phyloP scores from a whole-genome alignment of 1,140 invertebrate genomes.

The Anadara kagoshimensis region DNA sequence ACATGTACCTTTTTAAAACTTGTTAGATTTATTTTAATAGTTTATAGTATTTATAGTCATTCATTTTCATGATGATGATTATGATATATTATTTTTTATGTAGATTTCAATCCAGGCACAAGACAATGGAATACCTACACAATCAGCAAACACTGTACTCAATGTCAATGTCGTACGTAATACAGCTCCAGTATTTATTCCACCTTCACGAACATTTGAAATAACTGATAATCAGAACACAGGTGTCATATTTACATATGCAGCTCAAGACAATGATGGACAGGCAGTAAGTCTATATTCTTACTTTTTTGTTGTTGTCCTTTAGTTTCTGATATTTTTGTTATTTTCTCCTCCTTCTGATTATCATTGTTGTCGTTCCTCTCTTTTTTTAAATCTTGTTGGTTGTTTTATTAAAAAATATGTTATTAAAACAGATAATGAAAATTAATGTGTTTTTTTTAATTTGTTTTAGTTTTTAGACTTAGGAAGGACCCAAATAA shows the following conservation, averaged over 20 bases:
- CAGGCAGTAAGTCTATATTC: background rate
- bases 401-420: too few species aligned
- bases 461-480: too few species aligned
- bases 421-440: too few species aligned
- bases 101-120: constrained; percentile 87
- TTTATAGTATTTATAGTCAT: too few species aligned
- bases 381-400: too few species aligned
- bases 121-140: constrained; percentile 90
- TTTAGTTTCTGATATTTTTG: too few species aligned
- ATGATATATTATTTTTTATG: constrained; percentile 21
- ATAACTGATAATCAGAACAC: background rate
- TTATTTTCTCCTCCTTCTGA: too few species aligned
- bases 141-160: constrained; percentile 89
- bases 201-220: constrained; percentile 18
- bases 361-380: too few species aligned
- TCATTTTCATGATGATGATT: constrained; percentile 75
- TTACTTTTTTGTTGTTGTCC: background rate
- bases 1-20: too few species aligned
- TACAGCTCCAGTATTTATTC: constrained; percentile 39
- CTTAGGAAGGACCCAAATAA: too few species aligned
- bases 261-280: constrained; percentile 41
- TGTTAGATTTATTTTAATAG: too few species aligned
- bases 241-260: constrained; percentile 13
- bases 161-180: constrained; percentile 75
- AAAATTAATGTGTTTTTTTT: too few species aligned